Percentiles rank a stretch among this genome's conserved stretches.
Evolutionary conservation across 92 coral and sea anemone genomes (phyloP).

Genomic region (Porites rus): DNA sequence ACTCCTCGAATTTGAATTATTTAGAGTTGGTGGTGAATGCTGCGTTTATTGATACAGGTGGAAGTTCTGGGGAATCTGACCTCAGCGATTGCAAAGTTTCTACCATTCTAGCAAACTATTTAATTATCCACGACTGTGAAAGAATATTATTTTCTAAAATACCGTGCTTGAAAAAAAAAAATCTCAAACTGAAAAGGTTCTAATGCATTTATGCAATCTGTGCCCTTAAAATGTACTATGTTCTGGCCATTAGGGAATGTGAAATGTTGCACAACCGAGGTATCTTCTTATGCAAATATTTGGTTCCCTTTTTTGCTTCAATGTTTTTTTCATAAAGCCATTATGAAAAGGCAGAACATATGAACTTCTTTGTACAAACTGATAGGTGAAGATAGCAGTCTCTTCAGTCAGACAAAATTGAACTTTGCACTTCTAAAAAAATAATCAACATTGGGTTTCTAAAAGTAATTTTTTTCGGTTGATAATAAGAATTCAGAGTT

Average conservation of each 20-base stretch:
- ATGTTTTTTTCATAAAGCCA: neutral
- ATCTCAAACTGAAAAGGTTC: neutral
- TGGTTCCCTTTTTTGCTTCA: neutral
- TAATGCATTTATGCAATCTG: neutral
- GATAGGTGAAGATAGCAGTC: no score
- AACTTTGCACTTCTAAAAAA: constrained; percentile 9
- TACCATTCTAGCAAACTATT: neutral
- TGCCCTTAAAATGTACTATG: neutral
- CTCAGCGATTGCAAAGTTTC: neutral
- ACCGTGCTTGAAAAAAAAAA: neutral
- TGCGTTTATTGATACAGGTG: constrained; percentile 40
- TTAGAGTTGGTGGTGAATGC: neutral
- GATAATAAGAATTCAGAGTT: neutral
- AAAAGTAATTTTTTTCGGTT: neutral
- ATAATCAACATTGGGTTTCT: neutral
- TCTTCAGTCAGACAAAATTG: neutral
- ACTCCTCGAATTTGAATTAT: constrained; percentile 33
- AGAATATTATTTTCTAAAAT: neutral
- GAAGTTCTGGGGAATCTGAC: neutral
- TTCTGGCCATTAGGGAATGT: no score
- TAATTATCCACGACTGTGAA: neutral
- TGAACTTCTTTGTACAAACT: no score
- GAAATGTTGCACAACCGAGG: neutral
- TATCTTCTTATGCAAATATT: constrained; percentile 4
- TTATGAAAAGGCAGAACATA: neutral